Conservation (phyloP, 2,888 invertebrate genomes). For the Tubiluchus corallicola region DNA sequence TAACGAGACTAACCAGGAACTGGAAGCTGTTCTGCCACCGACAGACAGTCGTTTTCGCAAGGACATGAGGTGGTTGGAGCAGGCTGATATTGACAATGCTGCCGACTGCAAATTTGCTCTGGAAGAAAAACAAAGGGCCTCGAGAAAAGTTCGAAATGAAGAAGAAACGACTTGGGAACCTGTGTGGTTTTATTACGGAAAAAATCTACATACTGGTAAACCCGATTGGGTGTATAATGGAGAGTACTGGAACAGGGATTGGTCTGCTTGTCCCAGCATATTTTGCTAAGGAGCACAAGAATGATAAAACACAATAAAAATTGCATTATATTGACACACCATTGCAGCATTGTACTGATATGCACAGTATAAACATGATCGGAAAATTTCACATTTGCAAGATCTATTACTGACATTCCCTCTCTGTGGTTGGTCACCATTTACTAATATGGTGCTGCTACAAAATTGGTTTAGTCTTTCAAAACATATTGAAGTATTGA, state of each 20-base stretch:
- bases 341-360: no score
- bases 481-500: no score
- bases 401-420: no score
- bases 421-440: no score
- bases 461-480: no score
- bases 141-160: constrained; percentile 38
- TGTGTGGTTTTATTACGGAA: constrained; percentile 58
- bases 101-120: constrained; percentile 67
- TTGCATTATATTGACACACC: no score
- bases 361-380: no score
- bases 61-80: constrained; percentile 69
- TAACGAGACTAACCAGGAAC: constrained; percentile 54
- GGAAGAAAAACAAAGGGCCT: constrained; percentile 74
- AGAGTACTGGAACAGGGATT: constrained; percentile 70
- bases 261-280: constrained; percentile 48
- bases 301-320: no score
- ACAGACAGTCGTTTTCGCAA: constrained; percentile 77
- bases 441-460: no score
- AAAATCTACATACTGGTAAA: constrained; percentile 56
- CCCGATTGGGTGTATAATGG: constrained; percentile 72
- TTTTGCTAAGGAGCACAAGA: no score
- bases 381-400: no score
- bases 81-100: constrained; percentile 68
- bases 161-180: constrained; percentile 39
- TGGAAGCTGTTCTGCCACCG: constrained; percentile 49